Evolutionary conservation across 2,113 vertebrate species (phyloP).

Genomic region (Oceanodroma tethys): DNA sequence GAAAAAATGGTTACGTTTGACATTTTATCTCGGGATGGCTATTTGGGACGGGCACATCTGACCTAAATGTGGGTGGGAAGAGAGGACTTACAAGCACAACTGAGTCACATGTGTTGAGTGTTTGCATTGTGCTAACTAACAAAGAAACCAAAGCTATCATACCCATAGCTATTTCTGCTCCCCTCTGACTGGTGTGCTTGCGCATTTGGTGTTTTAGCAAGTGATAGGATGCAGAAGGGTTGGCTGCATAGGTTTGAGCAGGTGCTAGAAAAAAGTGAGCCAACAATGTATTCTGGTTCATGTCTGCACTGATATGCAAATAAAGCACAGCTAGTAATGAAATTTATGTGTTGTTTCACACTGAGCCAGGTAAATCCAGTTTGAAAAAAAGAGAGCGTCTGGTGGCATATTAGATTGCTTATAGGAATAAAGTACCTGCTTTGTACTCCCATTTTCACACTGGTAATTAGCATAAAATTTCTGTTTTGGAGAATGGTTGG

Average conservation of each 20-base stretch:
- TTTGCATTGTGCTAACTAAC: neutral
- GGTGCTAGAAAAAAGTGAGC: neutral
- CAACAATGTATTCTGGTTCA: neutral
- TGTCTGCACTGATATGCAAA: neutral
- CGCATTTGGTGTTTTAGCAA: neutral
- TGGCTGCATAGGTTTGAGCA: neutral
- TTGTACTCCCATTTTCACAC: slow-evolving; percentile 10
- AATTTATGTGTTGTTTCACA: neutral
- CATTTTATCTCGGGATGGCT: neutral
- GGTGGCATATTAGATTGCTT: neutral
- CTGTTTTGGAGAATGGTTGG: neutral
- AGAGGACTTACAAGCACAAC: neutral
- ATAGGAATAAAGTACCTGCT: slow-evolving; percentile 2
- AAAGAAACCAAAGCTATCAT: neutral
- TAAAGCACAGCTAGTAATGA: neutral
- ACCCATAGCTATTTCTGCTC: neutral
- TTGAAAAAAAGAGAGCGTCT: neutral
- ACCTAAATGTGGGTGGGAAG: neutral
- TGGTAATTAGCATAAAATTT: neutral
- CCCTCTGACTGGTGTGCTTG: neutral
- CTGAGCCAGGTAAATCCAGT: slow-evolving; percentile 21
- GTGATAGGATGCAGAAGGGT: neutral
- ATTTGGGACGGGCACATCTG: neutral
- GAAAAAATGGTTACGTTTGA: neutral
- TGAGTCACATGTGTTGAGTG: neutral